Evolutionary conservation across 1,140 invertebrate genomes (phyloP), one percentile per base, ranked within the genome.

Genomic region (Bombus cullumanus): DNA sequence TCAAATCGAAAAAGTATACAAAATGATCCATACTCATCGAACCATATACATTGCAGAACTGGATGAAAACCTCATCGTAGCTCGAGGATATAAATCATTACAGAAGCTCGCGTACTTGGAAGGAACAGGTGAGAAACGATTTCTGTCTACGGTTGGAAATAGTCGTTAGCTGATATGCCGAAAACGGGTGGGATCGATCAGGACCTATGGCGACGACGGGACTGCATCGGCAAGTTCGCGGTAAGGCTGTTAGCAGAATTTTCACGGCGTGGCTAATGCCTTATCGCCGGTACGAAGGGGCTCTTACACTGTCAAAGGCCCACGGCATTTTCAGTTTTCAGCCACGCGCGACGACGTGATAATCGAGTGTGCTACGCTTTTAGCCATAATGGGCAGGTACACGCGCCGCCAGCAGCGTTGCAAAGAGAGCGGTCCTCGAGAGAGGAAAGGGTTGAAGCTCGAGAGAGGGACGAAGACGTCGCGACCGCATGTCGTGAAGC

Each of bases 321-420:
- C 72, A 83, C 78, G 80, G 89, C 91, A 92, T 94, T 93, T 92
- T 92, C 91, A 92, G 92, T 93, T 93, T 92, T 93, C 91, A 92
- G 92, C 92, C 91, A 92, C 90, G 89, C 91, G 89, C 92, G 88
- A 92, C 92, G 92, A 94, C 92, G 93, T 93, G 94, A 94, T 94
- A 94, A 94, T 94, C 94, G 94, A 94, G 92, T 94, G 93, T 94
- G 94, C 94, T 94, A 92, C 94, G 94, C 94, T 94, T 94, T 94
- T 94, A 94, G 94, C 92, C 91, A 93, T 94, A 94, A 94, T 94
- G 94, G 94, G 93, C 92, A 94, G 94, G 94, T 94, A 94, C 93
- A 93, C 92, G 73, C 59, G 77, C 53, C 68, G 78, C 25, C 77
- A 87, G 76, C 69, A 76, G n/a, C 59, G 86, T 3, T 59, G 81